Base-by-base conservation (phyloP, 2,797 vertebrate species). In the Coreius guichenoti region DNA sequence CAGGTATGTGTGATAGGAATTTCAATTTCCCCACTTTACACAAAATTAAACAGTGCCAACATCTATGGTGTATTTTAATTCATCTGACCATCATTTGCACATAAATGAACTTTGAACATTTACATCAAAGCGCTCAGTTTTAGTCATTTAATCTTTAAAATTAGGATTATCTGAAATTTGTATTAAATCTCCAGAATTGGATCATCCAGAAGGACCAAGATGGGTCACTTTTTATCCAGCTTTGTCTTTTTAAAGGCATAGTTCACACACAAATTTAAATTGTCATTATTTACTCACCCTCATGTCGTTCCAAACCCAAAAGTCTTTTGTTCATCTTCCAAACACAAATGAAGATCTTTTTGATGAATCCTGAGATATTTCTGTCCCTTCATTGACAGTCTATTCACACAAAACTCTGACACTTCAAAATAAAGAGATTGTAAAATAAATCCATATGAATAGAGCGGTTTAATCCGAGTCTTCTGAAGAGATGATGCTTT, bases 1-100 rank as follows among this genome's bases (percentile, higher is more conserved):
- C 98, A 98, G 98, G 98, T 99, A 97, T 93, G 94, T 95, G 78
- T 5, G 19, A 31, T 70, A 76, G 19, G 19, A 67, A 68, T 49
- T 36, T 63, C 54, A 77, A 63, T 11, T 94, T 93, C 33, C n/a
- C 21, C 26, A 70, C 21, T 29, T 23, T 74, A 33, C 69, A 39
- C 54, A 61, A 61, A 49, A 80, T 21, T 61, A 83, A 68, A 68
- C 31, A 73, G 7, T 26, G 45, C 29, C 43, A 73, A 31, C 49
- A 33, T 26, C 12, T 19, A n/a, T 19, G 56, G 43, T 75, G n/a
- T 49, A 61, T 33, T 63, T 74, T 61, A 82, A 39, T 39, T 73
- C 17, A 82, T 39, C 21, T 43, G 43, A 36, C 56, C 51, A 72
- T 49, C 31, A 69, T 54, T 70, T 83, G 45, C 21, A 61, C 31